Evolutionary conservation across 2,797 vertebrate species (phyloP).

Genomic region (Okamejei kenojei): DNA sequence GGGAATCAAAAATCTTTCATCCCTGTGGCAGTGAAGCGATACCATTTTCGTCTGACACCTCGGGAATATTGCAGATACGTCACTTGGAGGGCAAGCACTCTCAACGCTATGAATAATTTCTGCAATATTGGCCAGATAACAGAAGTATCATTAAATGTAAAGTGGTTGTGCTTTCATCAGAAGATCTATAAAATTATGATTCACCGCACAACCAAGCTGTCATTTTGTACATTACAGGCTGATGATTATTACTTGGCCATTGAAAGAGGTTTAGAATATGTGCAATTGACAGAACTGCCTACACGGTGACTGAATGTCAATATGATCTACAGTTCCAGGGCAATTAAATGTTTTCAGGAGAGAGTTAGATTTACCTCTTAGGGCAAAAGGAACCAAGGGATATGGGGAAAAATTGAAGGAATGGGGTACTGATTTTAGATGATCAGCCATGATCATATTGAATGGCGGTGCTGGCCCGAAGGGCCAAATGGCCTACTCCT

Average conservation of each 20-base stretch:
- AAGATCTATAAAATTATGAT: background rate
- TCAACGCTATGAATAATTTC: background rate
- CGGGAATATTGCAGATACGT: background rate
- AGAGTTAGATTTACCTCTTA: no score
- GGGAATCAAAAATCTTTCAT: background rate
- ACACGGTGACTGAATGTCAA: background rate
- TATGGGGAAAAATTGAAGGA: no score
- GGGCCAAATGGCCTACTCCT: no score
- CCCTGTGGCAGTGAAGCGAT: background rate
- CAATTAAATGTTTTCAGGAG: no score
- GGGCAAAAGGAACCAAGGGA: no score
- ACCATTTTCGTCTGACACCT: background rate
- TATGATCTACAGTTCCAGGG: background rate
- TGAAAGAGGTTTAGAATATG: background rate
- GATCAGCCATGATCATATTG: no score
- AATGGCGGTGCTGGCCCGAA: no score
- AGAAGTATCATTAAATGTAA: background rate
- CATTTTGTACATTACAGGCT: background rate
- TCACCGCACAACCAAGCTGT: background rate
- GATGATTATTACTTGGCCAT: background rate
- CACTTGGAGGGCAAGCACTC: background rate
- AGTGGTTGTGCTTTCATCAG: background rate
- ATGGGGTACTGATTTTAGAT: no score
- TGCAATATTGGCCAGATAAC: background rate
- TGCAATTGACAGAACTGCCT: background rate